These are phyloP conservation scores for Montipora capitata DNA, from an alignment of 92 coral and sea anemone species.

Conservation along the genomic window DNA sequence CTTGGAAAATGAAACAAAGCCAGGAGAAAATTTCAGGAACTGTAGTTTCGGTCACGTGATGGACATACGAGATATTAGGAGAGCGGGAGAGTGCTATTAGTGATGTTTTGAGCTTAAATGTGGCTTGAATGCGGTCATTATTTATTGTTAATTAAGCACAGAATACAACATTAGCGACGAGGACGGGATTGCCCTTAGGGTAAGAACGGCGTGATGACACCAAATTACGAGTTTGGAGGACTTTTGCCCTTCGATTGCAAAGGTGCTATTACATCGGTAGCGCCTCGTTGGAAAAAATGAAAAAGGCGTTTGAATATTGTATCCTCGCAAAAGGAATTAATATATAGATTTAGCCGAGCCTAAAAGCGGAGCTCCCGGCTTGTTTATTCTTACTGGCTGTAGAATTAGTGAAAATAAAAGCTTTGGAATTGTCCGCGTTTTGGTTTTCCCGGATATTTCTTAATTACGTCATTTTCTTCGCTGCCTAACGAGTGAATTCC, in stretches of 20 bases:
- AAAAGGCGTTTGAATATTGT: not conserved
- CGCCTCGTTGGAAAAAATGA: not conserved
- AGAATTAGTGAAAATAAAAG: too few species aligned
- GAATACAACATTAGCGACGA: conserved; percentile 23
- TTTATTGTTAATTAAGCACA: too few species aligned
- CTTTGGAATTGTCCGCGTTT: too few species aligned
- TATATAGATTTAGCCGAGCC: too few species aligned
- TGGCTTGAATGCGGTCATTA: not conserved
- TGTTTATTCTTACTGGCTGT: too few species aligned
- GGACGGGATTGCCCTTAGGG: not conserved
- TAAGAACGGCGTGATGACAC: conserved; percentile 1
- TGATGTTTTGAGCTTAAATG: not conserved
- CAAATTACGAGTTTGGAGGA: conserved; percentile 13
- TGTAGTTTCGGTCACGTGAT: conserved; percentile 5
- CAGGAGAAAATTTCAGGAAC: not conserved
- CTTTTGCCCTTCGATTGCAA: conserved; percentile 10
- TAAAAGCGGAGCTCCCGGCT: too few species aligned
- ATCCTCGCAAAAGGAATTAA: not conserved
- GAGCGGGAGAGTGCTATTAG: not conserved
- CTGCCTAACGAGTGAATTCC: too few species aligned
- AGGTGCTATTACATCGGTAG: conserved; percentile 3
- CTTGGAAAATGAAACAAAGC: too few species aligned
- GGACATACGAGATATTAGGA: not conserved
- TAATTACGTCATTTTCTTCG: too few species aligned
- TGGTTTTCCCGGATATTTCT: too few species aligned